Evolutionary conservation across 2,113 vertebrate species (phyloP).

Genomic region (Phyllostomus discolor): DNA sequence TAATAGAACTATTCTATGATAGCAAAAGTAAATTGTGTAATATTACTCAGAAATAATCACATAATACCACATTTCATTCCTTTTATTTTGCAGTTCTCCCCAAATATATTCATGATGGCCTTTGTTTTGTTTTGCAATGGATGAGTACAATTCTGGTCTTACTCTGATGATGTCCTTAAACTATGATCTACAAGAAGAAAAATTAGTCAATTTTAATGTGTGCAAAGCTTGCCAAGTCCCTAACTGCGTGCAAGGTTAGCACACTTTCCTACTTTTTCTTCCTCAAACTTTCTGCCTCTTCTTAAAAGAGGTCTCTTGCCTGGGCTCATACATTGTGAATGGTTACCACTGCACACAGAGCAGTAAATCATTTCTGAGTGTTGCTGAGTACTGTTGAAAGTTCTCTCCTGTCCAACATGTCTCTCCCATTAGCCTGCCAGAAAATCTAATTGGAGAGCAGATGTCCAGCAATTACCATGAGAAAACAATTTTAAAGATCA

Average conservation of each 20-base stretch:
- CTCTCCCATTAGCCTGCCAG: background rate
- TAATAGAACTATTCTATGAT: background rate
- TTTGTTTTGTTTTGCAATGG: background rate
- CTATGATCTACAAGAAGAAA: background rate
- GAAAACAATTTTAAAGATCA: conserved; percentile 22
- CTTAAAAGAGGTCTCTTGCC: background rate
- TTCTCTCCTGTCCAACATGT: background rate
- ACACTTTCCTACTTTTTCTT: background rate
- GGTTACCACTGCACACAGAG: background rate
- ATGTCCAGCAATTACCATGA: background rate
- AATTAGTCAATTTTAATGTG: background rate
- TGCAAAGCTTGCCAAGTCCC: background rate
- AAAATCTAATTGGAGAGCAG: background rate
- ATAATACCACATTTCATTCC: background rate
- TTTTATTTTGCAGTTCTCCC: background rate
- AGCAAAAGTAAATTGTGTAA: background rate
- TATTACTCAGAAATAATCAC: background rate
- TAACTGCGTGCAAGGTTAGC: background rate
- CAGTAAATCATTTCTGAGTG: background rate
- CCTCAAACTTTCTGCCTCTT: background rate
- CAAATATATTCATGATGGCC: background rate
- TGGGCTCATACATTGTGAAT: background rate
- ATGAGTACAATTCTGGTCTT: background rate
- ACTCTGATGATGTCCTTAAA: background rate
- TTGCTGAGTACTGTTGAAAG: background rate